Base-by-base conservation (phyloP, 2,113 vertebrate species). In the Proterorhinus semilunaris region DNA sequence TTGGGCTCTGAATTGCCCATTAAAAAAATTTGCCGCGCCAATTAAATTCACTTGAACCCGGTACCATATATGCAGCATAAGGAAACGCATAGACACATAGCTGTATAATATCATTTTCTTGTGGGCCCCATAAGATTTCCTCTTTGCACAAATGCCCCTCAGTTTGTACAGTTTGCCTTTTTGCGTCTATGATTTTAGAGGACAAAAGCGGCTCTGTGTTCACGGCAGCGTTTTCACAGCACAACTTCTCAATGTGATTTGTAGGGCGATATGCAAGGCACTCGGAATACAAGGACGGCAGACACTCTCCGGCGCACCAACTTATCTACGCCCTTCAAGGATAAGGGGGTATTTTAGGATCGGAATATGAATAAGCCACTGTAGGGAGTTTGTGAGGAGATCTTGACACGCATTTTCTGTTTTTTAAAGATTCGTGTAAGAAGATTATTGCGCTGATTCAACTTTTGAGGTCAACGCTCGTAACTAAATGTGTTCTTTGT, bases 201-300 rank as follows among this genome's bases (percentile, higher is more conserved):
- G 68, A 79, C 71, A 79, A 79, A 80, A 62, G 50, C 62, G 57
- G 54, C 9, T 21, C 63, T 76, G 70, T 74, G 47, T 45, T 45
- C 47, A 58, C 4, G 2, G 16, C 47, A 9, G 47, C 52, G 7
- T 16, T 55, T 49, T 59, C 21, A 58, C 59, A 72, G 2, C 43
- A 16, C 27, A 36, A 59, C 48, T 68, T 47, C 62, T 71, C 51
- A 54, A 48, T 62, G 13, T 7, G 46, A 73, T 67, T 69, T 72
- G 42, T 36, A 15, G 51, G 45, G 50, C 21, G 63, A 68, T 46
- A 61, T 79, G 72, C 44, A 11, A 12, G n/a, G n/a, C 15, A 46
- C 27, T 61, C 12, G 6, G 16, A 45, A 7, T 54, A 44, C n/a
- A 44, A 71, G 55, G 71, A 44, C 10, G 44, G 72, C 6, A 27